Percentiles rank a stretch among this genome's conserved stretches.
These are phyloP conservation scores for Burhinus oedicnemus DNA, from an alignment of 2,113 vertebrate species.

Conservation along the genomic window DNA sequence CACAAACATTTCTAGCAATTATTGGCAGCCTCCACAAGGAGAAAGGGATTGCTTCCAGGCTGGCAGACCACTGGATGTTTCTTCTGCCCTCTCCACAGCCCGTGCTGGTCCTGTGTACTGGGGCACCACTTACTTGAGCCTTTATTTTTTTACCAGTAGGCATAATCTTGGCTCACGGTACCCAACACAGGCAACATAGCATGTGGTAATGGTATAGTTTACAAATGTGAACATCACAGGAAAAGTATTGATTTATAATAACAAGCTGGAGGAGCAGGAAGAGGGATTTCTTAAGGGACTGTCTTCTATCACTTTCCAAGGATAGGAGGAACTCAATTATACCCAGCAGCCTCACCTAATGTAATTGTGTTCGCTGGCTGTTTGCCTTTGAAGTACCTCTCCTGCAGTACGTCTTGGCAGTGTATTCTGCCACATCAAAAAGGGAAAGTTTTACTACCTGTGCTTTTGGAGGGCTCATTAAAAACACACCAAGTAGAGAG, in stretches of 20 bases:
- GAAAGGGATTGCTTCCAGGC: background rate
- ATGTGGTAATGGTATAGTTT: background rate
- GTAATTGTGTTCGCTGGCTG: slow-evolving; percentile 50
- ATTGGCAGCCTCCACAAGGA: background rate
- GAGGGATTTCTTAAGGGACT: slow-evolving; percentile 41
- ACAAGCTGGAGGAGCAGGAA: slow-evolving; percentile 45
- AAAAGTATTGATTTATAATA: slow-evolving; percentile 59
- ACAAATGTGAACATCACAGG: slow-evolving; percentile 40
- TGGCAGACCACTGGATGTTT: background rate
- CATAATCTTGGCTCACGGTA: background rate
- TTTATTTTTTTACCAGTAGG: background rate
- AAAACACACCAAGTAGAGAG: slow-evolving; percentile 51
- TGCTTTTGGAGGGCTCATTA: slow-evolving; percentile 71
- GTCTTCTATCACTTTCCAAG: slow-evolving; percentile 60
- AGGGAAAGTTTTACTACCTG: slow-evolving; percentile 70
- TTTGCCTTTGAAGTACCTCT: slow-evolving; percentile 64
- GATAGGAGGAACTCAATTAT: slow-evolving; percentile 71
- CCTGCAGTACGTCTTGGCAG: slow-evolving; percentile 65
- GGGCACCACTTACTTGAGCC: background rate
- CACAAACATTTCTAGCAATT: background rate
- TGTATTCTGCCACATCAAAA: slow-evolving; percentile 63
- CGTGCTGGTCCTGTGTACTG: background rate
- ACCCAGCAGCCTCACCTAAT: slow-evolving; percentile 60
- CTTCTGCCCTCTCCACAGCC: background rate
- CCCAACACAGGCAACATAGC: background rate